Conservation (phyloP, 2,113 vertebrate species). For the Ctenomys sociabilis region DNA sequence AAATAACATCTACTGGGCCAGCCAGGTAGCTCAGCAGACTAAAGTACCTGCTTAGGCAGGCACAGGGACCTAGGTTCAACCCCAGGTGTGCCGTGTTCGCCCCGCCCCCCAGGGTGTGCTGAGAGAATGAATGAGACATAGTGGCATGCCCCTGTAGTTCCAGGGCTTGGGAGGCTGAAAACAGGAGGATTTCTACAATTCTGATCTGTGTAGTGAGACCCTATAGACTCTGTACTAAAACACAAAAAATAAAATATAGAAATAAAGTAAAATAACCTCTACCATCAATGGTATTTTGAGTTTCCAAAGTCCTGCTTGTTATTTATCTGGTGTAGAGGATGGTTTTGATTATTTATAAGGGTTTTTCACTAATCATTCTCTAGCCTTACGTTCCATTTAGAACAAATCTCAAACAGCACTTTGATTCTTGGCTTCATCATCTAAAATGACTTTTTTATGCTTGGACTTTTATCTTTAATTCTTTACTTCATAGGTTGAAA, state of each 20-base stretch:
- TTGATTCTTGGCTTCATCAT: conserved; percentile 17
- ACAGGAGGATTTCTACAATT: too few species aligned
- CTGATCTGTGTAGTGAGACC: too few species aligned
- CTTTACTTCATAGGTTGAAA: conserved; percentile 7
- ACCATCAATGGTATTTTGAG: background rate
- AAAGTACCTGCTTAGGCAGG: too few species aligned
- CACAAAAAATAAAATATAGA: too few species aligned
- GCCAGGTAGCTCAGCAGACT: too few species aligned
- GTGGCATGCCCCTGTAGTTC: too few species aligned
- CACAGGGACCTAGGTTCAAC: too few species aligned
- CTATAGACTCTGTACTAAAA: too few species aligned
- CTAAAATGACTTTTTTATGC: conserved; percentile 33
- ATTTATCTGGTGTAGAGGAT: background rate
- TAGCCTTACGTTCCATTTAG: conserved; percentile 33
- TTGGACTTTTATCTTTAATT: conserved; percentile 79
- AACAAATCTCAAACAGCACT: conserved; percentile 44
- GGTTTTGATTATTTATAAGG: conserved; percentile 6
- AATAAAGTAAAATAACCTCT: background rate
- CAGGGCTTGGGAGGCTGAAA: too few species aligned
- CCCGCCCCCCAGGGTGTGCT: too few species aligned
- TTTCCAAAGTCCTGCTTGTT: conserved; percentile 21
- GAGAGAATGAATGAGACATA: too few species aligned
- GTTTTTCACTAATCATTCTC: background rate
- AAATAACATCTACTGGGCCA: background rate
- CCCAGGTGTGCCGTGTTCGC: too few species aligned